These are phyloP conservation scores for Polydrusus tereticollis DNA, from an alignment of 2,888 invertebrate genomes.

Conservation along the genomic window DNA sequence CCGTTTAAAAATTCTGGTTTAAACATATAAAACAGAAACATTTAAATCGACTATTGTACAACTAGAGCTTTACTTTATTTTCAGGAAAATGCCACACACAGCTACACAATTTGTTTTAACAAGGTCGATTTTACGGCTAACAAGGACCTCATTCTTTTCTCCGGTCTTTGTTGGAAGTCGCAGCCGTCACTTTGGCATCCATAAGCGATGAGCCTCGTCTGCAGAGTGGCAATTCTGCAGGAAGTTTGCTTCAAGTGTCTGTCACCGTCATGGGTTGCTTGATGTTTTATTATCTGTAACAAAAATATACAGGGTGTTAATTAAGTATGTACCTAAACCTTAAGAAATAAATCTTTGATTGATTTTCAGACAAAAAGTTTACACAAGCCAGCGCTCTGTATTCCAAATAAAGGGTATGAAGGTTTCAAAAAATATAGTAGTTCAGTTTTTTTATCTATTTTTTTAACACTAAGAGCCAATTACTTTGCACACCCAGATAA, in stretches of 20 bases:
- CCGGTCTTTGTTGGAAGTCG: slow-evolving; percentile 19
- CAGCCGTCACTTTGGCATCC: slow-evolving; percentile 34
- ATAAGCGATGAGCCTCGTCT: slow-evolving; percentile 40
- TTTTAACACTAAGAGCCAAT: too few relatives aligned
- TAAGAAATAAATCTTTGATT: too few relatives aligned
- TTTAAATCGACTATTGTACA: slow-evolving; percentile 10
- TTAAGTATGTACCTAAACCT: too few relatives aligned
- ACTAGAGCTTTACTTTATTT: slow-evolving; percentile 14
- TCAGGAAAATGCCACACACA: slow-evolving; percentile 54
- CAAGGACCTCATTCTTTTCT: slow-evolving; percentile 40
- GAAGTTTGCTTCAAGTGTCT: slow-evolving; percentile 30
- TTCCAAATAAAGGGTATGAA: too few relatives aligned
- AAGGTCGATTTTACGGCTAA: slow-evolving; percentile 54
- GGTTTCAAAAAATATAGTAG: too few relatives aligned
- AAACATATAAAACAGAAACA: not conserved
- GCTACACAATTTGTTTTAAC: slow-evolving; percentile 68
- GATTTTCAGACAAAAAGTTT: too few relatives aligned
- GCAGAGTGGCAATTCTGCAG: slow-evolving; percentile 26
- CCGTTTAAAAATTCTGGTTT: not conserved
- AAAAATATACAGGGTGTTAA: not conserved
- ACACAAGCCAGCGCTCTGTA: too few relatives aligned
- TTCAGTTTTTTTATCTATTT: too few relatives aligned
- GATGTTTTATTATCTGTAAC: slow-evolving; percentile 22
- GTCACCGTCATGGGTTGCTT: not conserved
- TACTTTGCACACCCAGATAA: too few relatives aligned